phyloP scores from a whole-genome alignment of 2,888 invertebrate genomes.

The Eristalis intricaria region DNA sequence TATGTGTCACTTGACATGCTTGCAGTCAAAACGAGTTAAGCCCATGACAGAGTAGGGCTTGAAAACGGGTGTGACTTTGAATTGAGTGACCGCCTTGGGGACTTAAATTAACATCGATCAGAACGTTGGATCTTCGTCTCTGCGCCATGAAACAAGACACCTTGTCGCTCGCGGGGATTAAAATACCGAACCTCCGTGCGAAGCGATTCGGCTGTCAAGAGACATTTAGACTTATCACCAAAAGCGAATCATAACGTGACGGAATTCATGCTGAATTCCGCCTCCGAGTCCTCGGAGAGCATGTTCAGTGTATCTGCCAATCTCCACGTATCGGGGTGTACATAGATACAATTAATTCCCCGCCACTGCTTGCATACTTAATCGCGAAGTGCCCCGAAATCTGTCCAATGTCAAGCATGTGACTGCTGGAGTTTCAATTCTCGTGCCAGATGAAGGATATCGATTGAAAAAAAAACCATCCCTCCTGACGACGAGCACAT shows the following conservation, averaged over 20 bases:
- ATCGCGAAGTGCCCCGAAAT: neutral
- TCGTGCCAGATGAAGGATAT: neutral
- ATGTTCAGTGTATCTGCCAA: neutral
- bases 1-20: no score
- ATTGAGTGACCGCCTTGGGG: no score
- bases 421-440: neutral
- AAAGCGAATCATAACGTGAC: neutral
- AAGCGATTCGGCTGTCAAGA: neutral
- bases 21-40: no score
- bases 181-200: neutral
- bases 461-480: neutral
- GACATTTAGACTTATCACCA: neutral
- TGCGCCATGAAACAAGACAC: no score
- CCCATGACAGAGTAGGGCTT: no score
- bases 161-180: no score
- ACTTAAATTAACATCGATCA: no score
- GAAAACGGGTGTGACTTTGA: no score
- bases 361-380: neutral
- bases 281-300: neutral
- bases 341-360: neutral
- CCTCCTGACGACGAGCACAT: constrained; percentile 9
- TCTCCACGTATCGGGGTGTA: neutral
- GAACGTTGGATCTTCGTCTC: no score
- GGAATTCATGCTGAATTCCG: neutral
- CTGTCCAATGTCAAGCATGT: neutral